These are phyloP conservation scores for Pterois miles DNA, from an alignment of 2,797 vertebrate species.

Conservation along the genomic window DNA sequence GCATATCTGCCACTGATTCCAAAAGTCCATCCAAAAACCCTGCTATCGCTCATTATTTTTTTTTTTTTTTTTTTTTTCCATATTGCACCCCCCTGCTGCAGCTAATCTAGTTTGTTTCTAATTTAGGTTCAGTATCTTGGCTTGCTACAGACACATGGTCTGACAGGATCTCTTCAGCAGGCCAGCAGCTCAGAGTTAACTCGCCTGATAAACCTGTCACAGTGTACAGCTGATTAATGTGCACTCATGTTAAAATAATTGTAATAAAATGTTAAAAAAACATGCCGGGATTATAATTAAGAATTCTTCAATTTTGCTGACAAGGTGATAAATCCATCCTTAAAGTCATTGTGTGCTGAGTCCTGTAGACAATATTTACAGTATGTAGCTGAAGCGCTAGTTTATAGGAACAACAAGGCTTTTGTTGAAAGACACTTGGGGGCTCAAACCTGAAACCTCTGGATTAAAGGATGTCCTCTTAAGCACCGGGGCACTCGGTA, in stretches of 20 bases:
- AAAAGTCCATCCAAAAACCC: not conserved
- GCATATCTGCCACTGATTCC: not conserved
- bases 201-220: not conserved
- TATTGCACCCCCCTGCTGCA: not conserved
- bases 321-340: not conserved
- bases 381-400: not conserved
- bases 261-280: not conserved
- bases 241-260: not conserved
- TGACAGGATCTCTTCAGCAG: conserved; percentile 19
- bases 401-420: not conserved
- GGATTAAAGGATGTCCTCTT: conserved; percentile 53
- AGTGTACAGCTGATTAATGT: not conserved
- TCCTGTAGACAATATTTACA: not conserved
- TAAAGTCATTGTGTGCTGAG: not conserved
- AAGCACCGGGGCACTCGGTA: conserved; percentile 35
- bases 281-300: not conserved
- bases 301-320: not conserved
- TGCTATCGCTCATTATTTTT: not conserved
- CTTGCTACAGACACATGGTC: conserved; percentile 27
- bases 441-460: conserved; percentile 46
- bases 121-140: conserved; percentile 61
- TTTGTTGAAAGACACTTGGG: conserved; percentile 18
- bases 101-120: conserved; percentile 60
- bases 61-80: not conserved
- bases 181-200: conserved; percentile 17